A percentile compares a stretch with the other conserved stretches of the same genome.
Conservation (phyloP, 2,113 vertebrate genomes). For the Scatophagus argus region DNA sequence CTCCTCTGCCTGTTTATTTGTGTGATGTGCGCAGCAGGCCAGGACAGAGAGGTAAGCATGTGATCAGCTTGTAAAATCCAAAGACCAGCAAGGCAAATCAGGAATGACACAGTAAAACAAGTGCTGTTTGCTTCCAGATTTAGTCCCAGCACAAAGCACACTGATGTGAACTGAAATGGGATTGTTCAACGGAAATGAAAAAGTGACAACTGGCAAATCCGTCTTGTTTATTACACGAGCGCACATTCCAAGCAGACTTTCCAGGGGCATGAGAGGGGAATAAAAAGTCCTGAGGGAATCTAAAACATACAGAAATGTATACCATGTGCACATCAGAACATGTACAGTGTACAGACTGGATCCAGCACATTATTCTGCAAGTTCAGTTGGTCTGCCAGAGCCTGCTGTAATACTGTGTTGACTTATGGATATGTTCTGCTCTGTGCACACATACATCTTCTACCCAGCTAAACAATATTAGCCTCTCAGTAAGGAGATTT, state of each 20-base stretch:
- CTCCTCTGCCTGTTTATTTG: slow-evolving; percentile 15
- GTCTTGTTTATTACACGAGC: slow-evolving; percentile 68
- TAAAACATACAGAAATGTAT: slow-evolving; percentile 56
- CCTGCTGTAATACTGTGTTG: slow-evolving; percentile 20
- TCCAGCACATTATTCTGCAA: slow-evolving; percentile 9
- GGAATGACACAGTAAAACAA: background rate
- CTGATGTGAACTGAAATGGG: background rate
- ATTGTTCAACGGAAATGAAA: slow-evolving; percentile 12
- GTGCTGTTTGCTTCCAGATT: background rate
- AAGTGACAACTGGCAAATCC: slow-evolving; percentile 51
- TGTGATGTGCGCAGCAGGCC: background rate
- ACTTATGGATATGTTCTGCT: slow-evolving; percentile 25
- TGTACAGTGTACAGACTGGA: slow-evolving; percentile 11
- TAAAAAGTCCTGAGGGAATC: slow-evolving; percentile 57
- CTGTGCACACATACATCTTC: slow-evolving; percentile 45
- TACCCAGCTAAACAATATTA: slow-evolving; percentile 41
- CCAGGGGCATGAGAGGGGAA: slow-evolving; percentile 16
- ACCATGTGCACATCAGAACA: slow-evolving; percentile 29
- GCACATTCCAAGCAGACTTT: slow-evolving; percentile 44
- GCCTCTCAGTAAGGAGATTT: slow-evolving; percentile 34
- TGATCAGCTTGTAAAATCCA: slow-evolving; percentile 23
- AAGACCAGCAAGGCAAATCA: slow-evolving; percentile 16
- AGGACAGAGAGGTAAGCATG: slow-evolving; percentile 14
- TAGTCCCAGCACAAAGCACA: background rate
- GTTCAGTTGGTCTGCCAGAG: slow-evolving; percentile 8